phyloP scores from a whole-genome alignment of 2,797 vertebrate genomes.

The Melanotaenia parkinsoni region DNA sequence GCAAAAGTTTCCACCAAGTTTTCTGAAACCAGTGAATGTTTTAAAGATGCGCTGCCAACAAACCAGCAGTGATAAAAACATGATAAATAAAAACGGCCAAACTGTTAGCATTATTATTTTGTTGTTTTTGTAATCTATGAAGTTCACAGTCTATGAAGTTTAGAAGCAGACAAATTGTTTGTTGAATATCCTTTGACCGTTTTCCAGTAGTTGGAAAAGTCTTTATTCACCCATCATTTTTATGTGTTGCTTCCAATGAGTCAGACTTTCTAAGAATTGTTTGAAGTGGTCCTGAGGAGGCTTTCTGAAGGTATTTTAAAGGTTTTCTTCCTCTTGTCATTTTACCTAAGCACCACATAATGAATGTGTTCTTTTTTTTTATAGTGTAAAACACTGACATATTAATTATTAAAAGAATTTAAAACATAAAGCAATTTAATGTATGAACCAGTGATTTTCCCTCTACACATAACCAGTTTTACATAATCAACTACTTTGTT shows the following conservation, averaged over 20 bases:
- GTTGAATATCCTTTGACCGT: not conserved
- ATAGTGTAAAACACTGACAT: not conserved
- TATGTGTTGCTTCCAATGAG: not conserved
- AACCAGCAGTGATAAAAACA: constrained; percentile 8
- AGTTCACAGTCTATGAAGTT: not conserved
- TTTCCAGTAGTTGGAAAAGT: not conserved
- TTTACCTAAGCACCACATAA: not conserved
- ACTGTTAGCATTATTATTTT: too few relatives aligned
- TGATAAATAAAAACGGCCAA: constrained; percentile 1
- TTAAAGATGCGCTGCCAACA: constrained; percentile 27
- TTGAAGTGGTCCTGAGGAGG: not conserved
- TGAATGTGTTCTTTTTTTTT: not conserved
- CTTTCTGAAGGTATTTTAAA: not conserved
- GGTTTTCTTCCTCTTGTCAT: not conserved
- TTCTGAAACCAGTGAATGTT: not conserved
- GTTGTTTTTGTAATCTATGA: not conserved
- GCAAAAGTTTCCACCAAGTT: constrained; percentile 16
- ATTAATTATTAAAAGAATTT: not conserved
- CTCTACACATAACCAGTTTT: too few relatives aligned
- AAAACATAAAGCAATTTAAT: not conserved
- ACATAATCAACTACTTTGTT: not conserved
- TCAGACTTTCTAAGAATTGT: not conserved
- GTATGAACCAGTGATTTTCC: too few relatives aligned
- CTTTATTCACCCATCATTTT: not conserved
- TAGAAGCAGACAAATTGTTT: not conserved